Evolutionary conservation across 2,797 vertebrate genomes (phyloP), one percentile per base, ranked within the genome.

Genomic region (Ptychobarbus kaznakovi): DNA sequence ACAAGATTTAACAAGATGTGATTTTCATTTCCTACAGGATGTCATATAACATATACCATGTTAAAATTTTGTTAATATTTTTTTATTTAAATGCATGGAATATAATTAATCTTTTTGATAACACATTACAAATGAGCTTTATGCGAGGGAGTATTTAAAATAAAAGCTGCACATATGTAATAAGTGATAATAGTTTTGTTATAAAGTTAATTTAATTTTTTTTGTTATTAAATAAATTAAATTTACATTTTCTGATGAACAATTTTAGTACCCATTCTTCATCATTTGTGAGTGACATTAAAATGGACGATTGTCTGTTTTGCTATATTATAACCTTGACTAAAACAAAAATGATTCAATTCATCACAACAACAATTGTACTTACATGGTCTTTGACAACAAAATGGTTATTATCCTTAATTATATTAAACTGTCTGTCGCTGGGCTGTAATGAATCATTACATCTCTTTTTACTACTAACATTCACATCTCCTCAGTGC

Each of bases 361-460:
- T n/a, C n/a, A n/a, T n/a, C n/a, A n/a, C n/a, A n/a, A n/a, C n/a
- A n/a, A n/a, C n/a, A n/a, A n/a, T n/a, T n/a, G n/a, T n/a, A n/a
- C n/a, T n/a, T n/a, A n/a, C n/a, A n/a, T n/a, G 28, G 13, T 35
- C 22, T 75, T 63, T 73, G 11, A 25, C 6, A 22, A 28, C 38
- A 63, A 49, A 82, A 63, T 35, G 44, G 25, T 46, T 61, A 75
- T 22, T 22, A 40, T 75, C 5, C 2, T 65, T 66, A 32, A 83
- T 83, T 75, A 83, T 40, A 66, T 51, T 13, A 49, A 40, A 66
- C n/a, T n/a, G n/a, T n/a, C n/a, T n/a, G n/a, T n/a, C n/a, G n/a
- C n/a, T n/a, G 72, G 32, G 22, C 16, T 83, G n/a, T 66, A 66
- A 53, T 68, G 76, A 10, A n/a, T n/a, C n/a, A n/a, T n/a, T n/a